Evolutionary conservation across 2,888 invertebrate species (phyloP), one percentile per base, ranked within the genome.

Genomic region (Macrophya annulata): DNA sequence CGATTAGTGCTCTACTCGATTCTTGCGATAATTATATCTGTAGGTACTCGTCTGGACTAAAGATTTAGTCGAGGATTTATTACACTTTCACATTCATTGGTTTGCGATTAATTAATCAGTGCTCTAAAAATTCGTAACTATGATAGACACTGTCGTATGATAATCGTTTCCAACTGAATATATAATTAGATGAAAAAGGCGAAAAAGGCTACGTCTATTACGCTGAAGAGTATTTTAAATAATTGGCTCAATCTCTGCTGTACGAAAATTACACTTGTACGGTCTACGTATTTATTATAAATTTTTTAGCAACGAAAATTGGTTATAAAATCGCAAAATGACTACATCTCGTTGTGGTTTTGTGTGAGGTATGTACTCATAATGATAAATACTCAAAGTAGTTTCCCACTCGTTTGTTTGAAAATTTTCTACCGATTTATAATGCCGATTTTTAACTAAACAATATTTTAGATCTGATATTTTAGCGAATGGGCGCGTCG

Each of bases 401-500:
- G 25, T 10, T 25, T 62, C 62, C 10, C 1, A 12, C 48, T 48
- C 48, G n/a, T 51, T 6, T 6, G 37, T 68, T 68, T 0, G 37
- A 15, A 12, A 4, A 15, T 25, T 17, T 37, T 17, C 37, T 15
- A 25, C 37, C 31, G 6, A 68, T 68, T 25, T 37, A 37, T 68
- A 3, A 48, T 37, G 68, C 68, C 12, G 15, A 68, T 68, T 68
- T 37, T 15, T 8, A 17, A 68, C 37, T 12, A 0, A 37, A 37
- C 5, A 12, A 31, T 12, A 12, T 21, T 9, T 4, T 21, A 31
- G 65, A 65, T 21, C 37, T 68, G 68, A 37, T 15, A 37, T 37
- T 68, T 68, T 1, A 68, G 68, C 68, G 15, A 37, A 68, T 68
- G 37, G 68, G 68, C 31, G 68, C 68, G 68, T 37, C 68, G 37